Base-by-base conservation (phyloP, 2,113 vertebrate species). In the Anser cygnoides region DNA sequence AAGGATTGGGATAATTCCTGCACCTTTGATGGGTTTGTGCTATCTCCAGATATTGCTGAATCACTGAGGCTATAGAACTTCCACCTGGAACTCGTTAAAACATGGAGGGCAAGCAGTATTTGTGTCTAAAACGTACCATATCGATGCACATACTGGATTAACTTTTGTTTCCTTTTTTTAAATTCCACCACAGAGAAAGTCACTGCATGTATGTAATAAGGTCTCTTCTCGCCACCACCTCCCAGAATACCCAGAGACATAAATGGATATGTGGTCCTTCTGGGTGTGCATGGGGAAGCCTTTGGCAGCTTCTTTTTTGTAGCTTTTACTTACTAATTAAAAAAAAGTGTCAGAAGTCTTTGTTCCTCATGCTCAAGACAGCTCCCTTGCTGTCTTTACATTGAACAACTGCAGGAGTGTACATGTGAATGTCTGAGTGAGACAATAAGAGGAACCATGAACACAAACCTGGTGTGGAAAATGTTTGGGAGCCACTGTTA, bases 81-180 rank as follows among this genome's bases (percentile, higher is more conserved):
- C 92, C 80, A 93, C 90, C 72, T 92, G 83, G 86, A 84, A 58
- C 57, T 50, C 7, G 0, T 93, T 92, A 95, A 96, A 89, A 31
- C 13, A 3, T 7, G n/a, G 16, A 65, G 61, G 43, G 16, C 18
- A 84, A 93, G 76, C 33, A 90, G 62, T 8, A 72, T 80, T 88
- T 90, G 29, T 88, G 21, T 39, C 35, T 71, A 52, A 43, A 94
- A 78, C 71, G 59, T 58, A 80, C 63, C 28, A 55, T 33, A 2
- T 2, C 43, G 49, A 70, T 65, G 62, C 21, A 57, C 1, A 0
- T 5, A 21, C 13, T 74, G 59, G 26, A 75, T 86, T 85, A 62
- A 46, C 26, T 43, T 61, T 70, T 46, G 44, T 44, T 95, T 80
- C 44, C 13, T 59, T 68, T 80, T 86, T 86, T 44, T 9, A 43